Base-by-base conservation (phyloP, 2,797 vertebrate species). In the Pteropus rufus region DNA sequence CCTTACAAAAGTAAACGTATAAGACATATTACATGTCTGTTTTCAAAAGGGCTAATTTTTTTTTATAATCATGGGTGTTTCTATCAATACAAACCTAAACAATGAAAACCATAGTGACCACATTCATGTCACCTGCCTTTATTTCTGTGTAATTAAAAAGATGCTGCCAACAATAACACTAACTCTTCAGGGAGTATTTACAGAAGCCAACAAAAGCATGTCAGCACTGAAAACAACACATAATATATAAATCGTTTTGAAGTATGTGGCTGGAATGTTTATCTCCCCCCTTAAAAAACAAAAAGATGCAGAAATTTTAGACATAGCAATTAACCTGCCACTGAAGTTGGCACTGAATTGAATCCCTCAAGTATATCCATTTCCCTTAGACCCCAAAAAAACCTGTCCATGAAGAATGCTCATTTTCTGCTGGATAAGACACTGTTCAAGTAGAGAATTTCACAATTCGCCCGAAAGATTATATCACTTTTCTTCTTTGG, bases 401-500 rank as follows among this genome's bases (percentile, higher is more conserved):
- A 46, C 23, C 46, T 11, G 7, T 60, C 60, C 36, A 0, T 56
- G 2, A 87, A 24, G 56, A 92, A 95, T 69, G 70, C 46, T 95
- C 26, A 3, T 31, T 58, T 81, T 39, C 93, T 87, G 69, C 96
- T 95, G 79, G 73, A 81, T 60, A 93, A 21, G n/a, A 58, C 9
- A 4, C 29, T 0, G 7, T 16, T 36, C 18, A n/a, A 83, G 52
- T 67, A 67, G 39, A 46, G 82, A 15, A 93, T 85, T 94, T 58
- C 96, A 89, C 2, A 91, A 92, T 94, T 95, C 52, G 77, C 60
- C 93, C 3, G 75, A 89, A 34, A 84, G 91, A 52, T 77, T 80
- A 36, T 81, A 15, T 73, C 4, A 86, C 94, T 96, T 89, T 88
- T 46, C 92, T 90, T 93, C 83, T 79, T 11, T 95, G 98, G 98